A percentile compares a stretch with the other conserved stretches of the same genome.
Evolutionary conservation across 2,797 vertebrate species (phyloP).

Genomic region (Hemibagrus guttatus): DNA sequence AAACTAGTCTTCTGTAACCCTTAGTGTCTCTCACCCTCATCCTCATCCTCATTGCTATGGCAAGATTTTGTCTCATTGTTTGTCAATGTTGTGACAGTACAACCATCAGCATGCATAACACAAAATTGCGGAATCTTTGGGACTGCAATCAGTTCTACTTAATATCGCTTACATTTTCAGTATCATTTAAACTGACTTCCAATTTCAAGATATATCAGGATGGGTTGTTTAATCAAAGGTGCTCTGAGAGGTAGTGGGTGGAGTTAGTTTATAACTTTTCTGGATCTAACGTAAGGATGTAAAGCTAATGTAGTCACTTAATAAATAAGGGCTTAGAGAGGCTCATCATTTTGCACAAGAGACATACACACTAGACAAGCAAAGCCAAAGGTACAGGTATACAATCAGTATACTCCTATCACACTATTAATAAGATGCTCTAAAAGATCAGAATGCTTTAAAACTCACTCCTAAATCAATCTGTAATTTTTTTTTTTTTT

Average conservation of each 20-base stretch:
- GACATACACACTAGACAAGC: not conserved
- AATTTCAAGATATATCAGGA: not conserved
- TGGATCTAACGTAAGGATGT: no score
- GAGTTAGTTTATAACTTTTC: not conserved
- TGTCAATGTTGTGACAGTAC: not conserved
- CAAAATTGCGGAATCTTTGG: not conserved
- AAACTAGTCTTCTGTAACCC: not conserved
- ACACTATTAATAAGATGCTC: not conserved
- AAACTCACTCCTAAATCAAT: not conserved
- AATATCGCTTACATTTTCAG: not conserved
- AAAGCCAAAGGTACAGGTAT: not conserved
- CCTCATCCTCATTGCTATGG: not conserved
- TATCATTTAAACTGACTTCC: not conserved
- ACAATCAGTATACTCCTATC: not conserved
- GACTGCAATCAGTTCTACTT: not conserved
- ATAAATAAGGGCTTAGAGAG: not conserved
- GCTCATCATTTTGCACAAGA: not conserved
- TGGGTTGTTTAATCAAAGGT: not conserved
- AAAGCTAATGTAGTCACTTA: not conserved
- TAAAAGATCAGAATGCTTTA: not conserved
- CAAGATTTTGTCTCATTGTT: not conserved
- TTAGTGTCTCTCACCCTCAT: not conserved
- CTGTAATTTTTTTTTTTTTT: not conserved
- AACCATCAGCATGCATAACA: not conserved
- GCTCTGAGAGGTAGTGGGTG: not conserved